Base-by-base conservation (phyloP, 2,888 invertebrate species). In the Metacarcinus magister region DNA sequence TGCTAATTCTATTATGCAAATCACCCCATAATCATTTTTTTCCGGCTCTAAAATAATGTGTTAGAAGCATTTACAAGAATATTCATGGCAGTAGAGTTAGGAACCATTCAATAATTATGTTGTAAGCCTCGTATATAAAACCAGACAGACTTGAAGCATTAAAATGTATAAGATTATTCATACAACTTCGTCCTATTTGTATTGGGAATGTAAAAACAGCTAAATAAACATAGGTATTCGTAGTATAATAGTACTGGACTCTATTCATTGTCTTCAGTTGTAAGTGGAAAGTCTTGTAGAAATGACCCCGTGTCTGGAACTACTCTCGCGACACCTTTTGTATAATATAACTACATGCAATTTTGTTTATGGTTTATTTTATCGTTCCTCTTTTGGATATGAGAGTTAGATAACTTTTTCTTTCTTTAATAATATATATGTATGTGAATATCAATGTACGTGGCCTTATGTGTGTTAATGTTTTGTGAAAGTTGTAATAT, bases 381-480 rank as follows among this genome's bases (percentile, higher is more conserved):
- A 75, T 75, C 67, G 7, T 75, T 75, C 75, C 75, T 75, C 28
- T 28, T 75, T 28, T 10, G 75, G 75, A 28, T n/a, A 75, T 8
- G 75, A n/a, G 8, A 75, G 75, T 75, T 75, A 28, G 75, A 75
- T 28, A n/a, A 75, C 39, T 44, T 90, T 90, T 90, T 90, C 23
- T 90, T 23, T 90, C 39, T 16, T 23, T 23, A 13, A 43, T 44
- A 90, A 90, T 90, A 13, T 87, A n/a, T 87, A 28, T 87, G 39
- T 87, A n/a, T 87, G 44, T 90, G 90, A 19, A 23, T 90, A 23
- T 39, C 43, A 0, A 8, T 90, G 90, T 90, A n/a, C 19, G 87
- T 87, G 43, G 23, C 46, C 23, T 2, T 90, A 2, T 2, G 28
- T n/a, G 10, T 75, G 75, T n/a, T 75, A n/a, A 28, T 75, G 75